A percentile compares a stretch with the other conserved stretches of the same genome.
phyloP scores from a whole-genome alignment of 2,113 vertebrate genomes.

The Haplochromis burtoni region DNA sequence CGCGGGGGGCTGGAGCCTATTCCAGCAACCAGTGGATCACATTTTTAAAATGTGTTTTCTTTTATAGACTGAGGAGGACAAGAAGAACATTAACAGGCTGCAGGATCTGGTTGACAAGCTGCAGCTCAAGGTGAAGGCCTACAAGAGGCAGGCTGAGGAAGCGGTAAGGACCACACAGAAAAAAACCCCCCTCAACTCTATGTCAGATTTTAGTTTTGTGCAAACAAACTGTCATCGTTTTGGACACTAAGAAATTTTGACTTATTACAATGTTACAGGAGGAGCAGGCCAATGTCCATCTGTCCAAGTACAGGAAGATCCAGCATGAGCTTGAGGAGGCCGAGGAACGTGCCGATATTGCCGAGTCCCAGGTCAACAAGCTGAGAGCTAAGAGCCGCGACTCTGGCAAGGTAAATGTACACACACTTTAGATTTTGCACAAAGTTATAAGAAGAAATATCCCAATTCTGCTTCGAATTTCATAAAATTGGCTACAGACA shows the following conservation, averaged over 20 bases:
- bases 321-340: conserved; percentile 81
- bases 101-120: conserved; percentile 74
- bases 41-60: not conserved
- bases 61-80: conserved; percentile 54
- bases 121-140: conserved; percentile 88
- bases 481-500: not conserved
- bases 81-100: conserved; percentile 51
- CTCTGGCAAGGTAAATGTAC: conserved; percentile 59
- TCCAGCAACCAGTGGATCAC: not conserved
- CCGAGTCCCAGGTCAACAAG: conserved; percentile 80
- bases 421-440: not conserved
- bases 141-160: conserved; percentile 90
- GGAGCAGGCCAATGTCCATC: conserved; percentile 54
- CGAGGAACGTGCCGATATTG: conserved; percentile 77
- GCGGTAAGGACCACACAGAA: conserved; percentile 45
- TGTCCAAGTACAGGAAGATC: conserved; percentile 71
- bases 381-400: conserved; percentile 75
- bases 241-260: not conserved
- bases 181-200: rapidly evolving
- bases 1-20: not conserved
- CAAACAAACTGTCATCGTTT: not conserved
- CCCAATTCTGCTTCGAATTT: not conserved
- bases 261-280: conserved; percentile 43
- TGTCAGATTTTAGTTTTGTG: not conserved
- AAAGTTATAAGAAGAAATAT: not conserved